Percentiles rank a stretch among this genome's conserved stretches.
phyloP scores from a whole-genome alignment of 2,113 vertebrate species.

The Heptranchias perlo region DNA sequence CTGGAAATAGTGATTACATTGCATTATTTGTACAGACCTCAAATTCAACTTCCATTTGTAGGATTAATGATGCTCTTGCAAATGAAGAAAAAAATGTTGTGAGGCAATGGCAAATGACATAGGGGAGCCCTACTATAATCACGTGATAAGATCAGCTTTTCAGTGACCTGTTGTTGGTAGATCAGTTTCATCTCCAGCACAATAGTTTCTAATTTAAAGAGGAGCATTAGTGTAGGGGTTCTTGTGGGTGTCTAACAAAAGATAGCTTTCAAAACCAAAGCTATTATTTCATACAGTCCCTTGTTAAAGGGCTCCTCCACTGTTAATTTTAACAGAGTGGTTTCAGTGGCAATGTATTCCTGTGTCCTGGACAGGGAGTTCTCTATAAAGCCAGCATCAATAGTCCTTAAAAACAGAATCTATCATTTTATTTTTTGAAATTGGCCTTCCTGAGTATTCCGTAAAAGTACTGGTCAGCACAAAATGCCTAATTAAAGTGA shows the following conservation, averaged over 20 bases:
- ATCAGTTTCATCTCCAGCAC: background rate
- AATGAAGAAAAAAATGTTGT: background rate
- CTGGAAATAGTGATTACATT: constrained; percentile 4
- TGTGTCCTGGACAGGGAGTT: background rate
- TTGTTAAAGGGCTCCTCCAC: background rate
- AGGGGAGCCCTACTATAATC: no score
- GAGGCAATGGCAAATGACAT: background rate
- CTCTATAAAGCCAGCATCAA: background rate
- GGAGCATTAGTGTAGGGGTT: background rate
- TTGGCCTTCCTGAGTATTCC: background rate
- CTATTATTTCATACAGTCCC: background rate
- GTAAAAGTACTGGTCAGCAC: background rate
- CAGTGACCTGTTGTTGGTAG: background rate
- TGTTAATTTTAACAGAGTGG: background rate
- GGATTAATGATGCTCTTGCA: background rate
- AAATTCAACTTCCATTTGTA: background rate
- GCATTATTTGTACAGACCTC: background rate
- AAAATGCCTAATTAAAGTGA: background rate
- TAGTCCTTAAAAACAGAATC: background rate
- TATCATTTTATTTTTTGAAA: background rate
- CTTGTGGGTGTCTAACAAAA: background rate
- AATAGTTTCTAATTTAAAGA: background rate
- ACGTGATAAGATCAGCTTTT: background rate
- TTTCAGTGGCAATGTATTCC: background rate
- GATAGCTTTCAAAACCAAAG: background rate